Evolutionary conservation across 2,797 vertebrate species (phyloP).

Genomic region (Rhynchonycteris naso): DNA sequence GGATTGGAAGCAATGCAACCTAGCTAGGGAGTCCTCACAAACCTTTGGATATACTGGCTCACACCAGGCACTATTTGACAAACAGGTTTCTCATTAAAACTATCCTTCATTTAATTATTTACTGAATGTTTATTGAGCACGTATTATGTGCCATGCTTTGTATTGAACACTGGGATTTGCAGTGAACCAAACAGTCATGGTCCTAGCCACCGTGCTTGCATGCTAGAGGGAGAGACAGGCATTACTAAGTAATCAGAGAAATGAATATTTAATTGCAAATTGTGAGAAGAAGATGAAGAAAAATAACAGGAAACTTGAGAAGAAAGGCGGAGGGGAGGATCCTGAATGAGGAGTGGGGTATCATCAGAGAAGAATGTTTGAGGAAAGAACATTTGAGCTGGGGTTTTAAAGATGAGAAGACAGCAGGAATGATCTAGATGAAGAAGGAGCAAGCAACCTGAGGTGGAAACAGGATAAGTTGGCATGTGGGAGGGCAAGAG

Average conservation of each 20-base stretch:
- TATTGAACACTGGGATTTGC: not conserved
- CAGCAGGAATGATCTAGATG: not conserved
- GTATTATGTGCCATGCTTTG: not conserved
- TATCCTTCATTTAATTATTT: not conserved
- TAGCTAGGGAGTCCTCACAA: not conserved
- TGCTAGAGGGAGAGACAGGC: not conserved
- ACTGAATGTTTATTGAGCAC: not conserved
- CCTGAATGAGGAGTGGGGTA: not conserved
- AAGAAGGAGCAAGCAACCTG: not conserved
- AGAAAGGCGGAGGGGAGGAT: not conserved
- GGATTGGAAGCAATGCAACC: not conserved
- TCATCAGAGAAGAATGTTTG: not conserved
- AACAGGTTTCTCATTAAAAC: not conserved
- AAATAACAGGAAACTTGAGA: not conserved
- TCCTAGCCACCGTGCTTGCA: not conserved
- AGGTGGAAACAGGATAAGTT: not conserved
- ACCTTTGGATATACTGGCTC: not conserved
- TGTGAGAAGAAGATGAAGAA: not conserved
- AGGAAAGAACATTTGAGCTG: not conserved
- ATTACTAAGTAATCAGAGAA: not conserved
- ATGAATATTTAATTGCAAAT: not conserved
- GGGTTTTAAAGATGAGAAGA: not conserved
- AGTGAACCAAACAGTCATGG: not conserved
- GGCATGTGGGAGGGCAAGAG: not conserved
- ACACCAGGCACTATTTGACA: not conserved